Conservation (phyloP, 2,113 vertebrate species). For the Rousettus leschenaultii region DNA sequence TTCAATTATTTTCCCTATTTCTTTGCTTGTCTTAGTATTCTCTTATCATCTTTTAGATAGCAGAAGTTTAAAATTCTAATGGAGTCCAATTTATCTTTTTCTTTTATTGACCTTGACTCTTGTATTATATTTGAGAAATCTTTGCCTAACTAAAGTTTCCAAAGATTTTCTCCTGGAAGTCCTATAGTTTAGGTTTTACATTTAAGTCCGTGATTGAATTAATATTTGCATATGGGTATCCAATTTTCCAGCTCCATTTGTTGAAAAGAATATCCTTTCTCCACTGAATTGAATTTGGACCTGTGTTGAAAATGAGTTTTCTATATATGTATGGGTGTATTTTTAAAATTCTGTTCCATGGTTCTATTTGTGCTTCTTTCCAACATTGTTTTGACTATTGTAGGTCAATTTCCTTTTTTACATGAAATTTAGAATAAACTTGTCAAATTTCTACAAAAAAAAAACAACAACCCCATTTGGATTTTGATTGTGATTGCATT, state of each 20-base stretch:
- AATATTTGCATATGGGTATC: not conserved
- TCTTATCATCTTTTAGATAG: not conserved
- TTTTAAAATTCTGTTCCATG: not conserved
- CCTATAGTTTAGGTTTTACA: not conserved
- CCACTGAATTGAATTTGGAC: not conserved
- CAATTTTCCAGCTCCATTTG: not conserved
- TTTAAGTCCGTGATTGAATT: not conserved
- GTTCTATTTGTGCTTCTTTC: not conserved
- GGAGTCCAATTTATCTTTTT: not conserved
- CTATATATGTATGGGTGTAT: not conserved
- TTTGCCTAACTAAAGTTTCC: not conserved
- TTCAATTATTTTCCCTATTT: not conserved
- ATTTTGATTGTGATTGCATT: conserved; percentile 13
- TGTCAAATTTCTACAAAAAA: not conserved
- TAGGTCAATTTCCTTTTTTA: not conserved
- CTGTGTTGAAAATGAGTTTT: not conserved
- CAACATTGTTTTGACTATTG: not conserved
- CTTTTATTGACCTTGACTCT: not conserved
- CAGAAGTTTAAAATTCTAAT: not conserved
- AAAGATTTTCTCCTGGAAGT: not conserved
- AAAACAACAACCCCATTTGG: not conserved
- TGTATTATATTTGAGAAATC: not conserved
- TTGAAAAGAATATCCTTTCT: not conserved
- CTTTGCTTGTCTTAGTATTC: not conserved
- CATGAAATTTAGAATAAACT: not conserved